Evolutionary conservation across 2,113 vertebrate species (phyloP).

Genomic region (Setophaga coronata): DNA sequence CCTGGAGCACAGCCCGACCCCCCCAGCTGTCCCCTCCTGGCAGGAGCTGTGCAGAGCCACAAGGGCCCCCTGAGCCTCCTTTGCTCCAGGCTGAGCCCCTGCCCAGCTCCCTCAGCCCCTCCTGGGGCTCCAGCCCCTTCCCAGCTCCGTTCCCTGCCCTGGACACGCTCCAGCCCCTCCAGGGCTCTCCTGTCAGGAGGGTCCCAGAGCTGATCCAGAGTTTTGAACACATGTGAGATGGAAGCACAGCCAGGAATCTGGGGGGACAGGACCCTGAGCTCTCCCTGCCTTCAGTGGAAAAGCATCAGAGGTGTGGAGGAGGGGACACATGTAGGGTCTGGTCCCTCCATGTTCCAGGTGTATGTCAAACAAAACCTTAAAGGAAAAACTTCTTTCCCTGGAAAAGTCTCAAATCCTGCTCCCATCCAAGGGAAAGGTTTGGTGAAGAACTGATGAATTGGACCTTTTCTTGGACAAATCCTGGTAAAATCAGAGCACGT

Average conservation of each 20-base stretch:
- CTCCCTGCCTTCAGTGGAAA: not conserved
- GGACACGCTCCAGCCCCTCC: not conserved
- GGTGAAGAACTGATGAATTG: not conserved
- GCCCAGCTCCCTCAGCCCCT: not conserved
- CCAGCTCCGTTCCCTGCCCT: not conserved
- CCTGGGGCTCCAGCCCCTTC: not conserved
- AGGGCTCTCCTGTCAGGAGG: not conserved
- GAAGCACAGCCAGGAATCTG: not conserved
- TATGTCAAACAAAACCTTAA: not conserved
- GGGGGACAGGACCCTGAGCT: too few species aligned
- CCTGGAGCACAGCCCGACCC: not conserved
- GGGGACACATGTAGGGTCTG: fast-evolving
- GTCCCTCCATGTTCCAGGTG: fast-evolving
- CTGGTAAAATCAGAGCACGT: not conserved
- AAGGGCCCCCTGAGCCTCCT: not conserved
- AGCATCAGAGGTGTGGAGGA: not conserved
- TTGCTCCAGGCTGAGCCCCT: not conserved
- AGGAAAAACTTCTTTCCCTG: not conserved
- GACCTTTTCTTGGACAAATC: not conserved
- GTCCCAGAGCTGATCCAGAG: not conserved
- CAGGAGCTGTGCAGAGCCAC: not conserved
- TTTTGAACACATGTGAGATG: not conserved
- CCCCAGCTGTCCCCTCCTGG: not conserved
- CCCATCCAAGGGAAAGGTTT: not conserved
- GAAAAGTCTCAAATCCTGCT: not conserved